Conservation (phyloP, 2,113 vertebrate species). For the Charina bottae region DNA sequence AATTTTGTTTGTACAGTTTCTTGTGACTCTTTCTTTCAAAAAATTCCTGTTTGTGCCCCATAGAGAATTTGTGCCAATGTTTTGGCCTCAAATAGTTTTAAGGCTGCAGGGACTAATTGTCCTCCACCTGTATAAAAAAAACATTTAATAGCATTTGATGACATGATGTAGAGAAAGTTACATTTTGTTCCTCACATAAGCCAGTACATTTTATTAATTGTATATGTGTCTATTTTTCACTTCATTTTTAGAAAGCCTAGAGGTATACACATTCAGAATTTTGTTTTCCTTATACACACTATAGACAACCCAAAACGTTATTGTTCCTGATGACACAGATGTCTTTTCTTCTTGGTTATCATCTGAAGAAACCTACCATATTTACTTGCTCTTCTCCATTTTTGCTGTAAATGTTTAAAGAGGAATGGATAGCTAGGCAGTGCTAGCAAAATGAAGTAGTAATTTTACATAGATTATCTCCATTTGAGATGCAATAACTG, state of each 20-base stretch:
- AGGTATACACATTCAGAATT: background rate
- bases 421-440: background rate
- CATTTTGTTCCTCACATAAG: background rate
- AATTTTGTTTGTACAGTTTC: too few relatives aligned
- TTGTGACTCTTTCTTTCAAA: too few relatives aligned
- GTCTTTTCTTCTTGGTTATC: background rate
- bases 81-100: too few relatives aligned
- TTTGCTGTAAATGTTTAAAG: background rate
- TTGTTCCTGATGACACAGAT: background rate
- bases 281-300: background rate
- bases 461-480: background rate
- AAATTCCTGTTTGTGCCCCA: too few relatives aligned
- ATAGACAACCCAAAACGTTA: background rate
- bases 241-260: background rate
- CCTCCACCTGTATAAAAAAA: too few relatives aligned
- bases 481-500: background rate
- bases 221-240: background rate
- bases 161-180: background rate
- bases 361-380: background rate
- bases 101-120: too few relatives aligned
- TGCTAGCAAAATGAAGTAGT: background rate
- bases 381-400: background rate
- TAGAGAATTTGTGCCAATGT: too few relatives aligned
- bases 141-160: too few relatives aligned
- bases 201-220: background rate